Base-by-base conservation (phyloP, 2,797 vertebrate species). In the Enteromius argenteus region DNA sequence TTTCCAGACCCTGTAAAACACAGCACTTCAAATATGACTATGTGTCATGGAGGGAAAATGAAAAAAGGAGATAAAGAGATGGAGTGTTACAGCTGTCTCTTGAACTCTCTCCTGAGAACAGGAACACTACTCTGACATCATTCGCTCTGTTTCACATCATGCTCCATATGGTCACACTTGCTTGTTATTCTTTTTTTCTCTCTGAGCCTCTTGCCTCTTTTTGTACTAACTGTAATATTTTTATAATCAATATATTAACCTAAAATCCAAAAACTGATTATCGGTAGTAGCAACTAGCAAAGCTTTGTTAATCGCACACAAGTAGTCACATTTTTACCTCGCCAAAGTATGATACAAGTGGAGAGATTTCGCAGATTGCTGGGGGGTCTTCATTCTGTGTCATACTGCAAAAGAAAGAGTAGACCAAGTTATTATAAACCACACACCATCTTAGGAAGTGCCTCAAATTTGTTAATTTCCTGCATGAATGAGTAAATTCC, bases 261-360 rank as follows among this genome's bases (percentile, higher is more conserved):
- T 62, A 8, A 60, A 15, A 60, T 30, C 1, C 58, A 46, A 30
- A 46, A 71, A n/a, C 23, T 14, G 53, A 21, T 11, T 21, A 42
- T 60, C 32, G 8, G 53, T 23, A 15, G 23, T 58, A 42, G 37
- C 39, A 66, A 4, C 15, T 30, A 69, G 30, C 53, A 46, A 27
- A 42, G 42, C 13, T 37, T 67, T 35, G 0, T 0, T 46, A 71
- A 9, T 27, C 3, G 6, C 39, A 44, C 15, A 27, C 27, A 73
- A 53, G 30, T 14, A 53, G 30, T 17, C 19, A 35, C 2, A 37
- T 53, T 68, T 96, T 97, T 88, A 99, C 98, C 97, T 99, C 98
- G 92, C 98, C 98, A 73, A 95, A 96, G 87, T 97, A 98, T 13
- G 98, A 99, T n/a, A 99, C 94, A 78, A 98, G 91, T 0, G 98